phyloP scores from a whole-genome alignment of 2,888 invertebrate genomes.

The Alitta virens region DNA sequence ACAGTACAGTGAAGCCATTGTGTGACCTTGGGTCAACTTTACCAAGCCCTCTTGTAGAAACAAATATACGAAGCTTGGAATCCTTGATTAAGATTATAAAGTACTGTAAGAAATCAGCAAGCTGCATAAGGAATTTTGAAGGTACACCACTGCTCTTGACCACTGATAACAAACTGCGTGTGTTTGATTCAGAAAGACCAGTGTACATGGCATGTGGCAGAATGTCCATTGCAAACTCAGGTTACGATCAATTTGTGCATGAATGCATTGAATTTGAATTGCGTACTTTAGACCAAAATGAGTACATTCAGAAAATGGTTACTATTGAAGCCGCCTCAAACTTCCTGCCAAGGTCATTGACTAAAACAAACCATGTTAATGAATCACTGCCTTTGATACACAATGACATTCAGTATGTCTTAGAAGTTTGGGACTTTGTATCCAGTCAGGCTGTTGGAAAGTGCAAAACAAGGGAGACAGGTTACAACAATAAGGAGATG shows the following conservation, averaged over 20 bases:
- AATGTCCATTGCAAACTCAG: background rate
- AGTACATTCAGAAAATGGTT: no score
- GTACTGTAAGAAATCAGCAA: constrained; percentile 26
- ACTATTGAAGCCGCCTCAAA: no score
- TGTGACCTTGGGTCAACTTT: constrained; percentile 19
- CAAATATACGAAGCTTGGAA: constrained; percentile 21
- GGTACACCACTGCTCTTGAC: constrained; percentile 35
- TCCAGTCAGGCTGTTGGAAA: no score
- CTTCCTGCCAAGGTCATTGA: no score
- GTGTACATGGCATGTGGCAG: background rate
- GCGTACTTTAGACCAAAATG: no score
- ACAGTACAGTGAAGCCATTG: constrained; percentile 13
- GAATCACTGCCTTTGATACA: no score
- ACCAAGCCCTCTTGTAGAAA: constrained; percentile 14
- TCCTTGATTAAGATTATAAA: constrained; percentile 27
- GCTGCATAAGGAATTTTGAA: constrained; percentile 23
- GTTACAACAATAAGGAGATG: no score
- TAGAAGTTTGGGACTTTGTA: no score
- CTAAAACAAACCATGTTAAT: no score
- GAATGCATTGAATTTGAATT: no score
- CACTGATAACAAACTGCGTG: constrained; percentile 28
- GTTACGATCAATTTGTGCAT: constrained; percentile 3
- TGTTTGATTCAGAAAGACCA: constrained; percentile 23
- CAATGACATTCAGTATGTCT: no score
- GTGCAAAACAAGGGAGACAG: no score